These are phyloP conservation scores for Riparia riparia DNA, from an alignment of 2,113 vertebrate species.

Conservation along the genomic window DNA sequence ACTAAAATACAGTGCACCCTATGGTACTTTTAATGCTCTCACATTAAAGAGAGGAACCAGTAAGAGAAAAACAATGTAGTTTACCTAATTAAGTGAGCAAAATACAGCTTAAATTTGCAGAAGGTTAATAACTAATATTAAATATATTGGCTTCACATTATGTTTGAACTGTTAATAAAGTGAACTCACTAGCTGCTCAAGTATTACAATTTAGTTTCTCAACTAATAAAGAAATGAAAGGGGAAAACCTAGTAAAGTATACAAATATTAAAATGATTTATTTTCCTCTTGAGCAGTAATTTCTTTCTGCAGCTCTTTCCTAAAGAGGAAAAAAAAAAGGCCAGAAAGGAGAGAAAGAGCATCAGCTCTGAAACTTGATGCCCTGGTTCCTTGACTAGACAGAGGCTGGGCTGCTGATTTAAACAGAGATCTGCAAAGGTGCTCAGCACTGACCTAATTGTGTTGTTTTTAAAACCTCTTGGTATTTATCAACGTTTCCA, in stretches of 20 bases:
- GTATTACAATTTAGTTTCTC: conserved; percentile 22
- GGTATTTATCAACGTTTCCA: background rate
- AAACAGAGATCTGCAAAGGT: background rate
- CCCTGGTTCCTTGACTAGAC: background rate
- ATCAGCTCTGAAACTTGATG: background rate
- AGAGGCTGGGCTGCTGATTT: background rate
- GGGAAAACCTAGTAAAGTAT: background rate
- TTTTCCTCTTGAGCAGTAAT: background rate
- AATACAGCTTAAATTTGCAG: conserved; percentile 54
- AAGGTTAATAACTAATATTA: conserved; percentile 60
- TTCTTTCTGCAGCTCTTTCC: background rate
- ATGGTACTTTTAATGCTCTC: conserved; percentile 23
- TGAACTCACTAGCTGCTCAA: conserved; percentile 35
- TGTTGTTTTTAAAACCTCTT: conserved; percentile 1
- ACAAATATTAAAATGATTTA: background rate
- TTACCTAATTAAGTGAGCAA: conserved; percentile 66
- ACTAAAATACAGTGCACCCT: background rate
- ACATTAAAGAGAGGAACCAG: conserved; percentile 10
- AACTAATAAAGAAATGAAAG: conserved; percentile 26
- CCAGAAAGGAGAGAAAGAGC: background rate
- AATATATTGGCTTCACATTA: conserved; percentile 57
- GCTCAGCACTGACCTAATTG: background rate
- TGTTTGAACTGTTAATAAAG: conserved; percentile 58
- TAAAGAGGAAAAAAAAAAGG: background rate
- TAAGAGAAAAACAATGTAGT: conserved; percentile 32